These are phyloP conservation scores for Otolemur crassicaudatus DNA, from an alignment of 2,797 vertebrate species.

Conservation along the genomic window DNA sequence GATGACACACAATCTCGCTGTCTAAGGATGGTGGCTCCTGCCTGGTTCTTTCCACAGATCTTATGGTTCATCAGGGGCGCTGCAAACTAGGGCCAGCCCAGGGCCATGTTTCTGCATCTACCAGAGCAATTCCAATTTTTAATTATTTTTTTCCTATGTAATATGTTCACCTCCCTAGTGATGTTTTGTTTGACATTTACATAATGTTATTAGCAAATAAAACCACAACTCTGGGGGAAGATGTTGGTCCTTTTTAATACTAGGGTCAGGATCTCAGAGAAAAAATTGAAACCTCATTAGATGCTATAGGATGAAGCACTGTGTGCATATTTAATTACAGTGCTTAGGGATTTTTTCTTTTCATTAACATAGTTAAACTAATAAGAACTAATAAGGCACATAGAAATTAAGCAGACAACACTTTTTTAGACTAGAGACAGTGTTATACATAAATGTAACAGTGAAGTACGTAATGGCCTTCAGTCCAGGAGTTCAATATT, in stretches of 20 bases:
- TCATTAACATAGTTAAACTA: neutral
- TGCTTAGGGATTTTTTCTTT: neutral
- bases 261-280: neutral
- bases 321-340: neutral
- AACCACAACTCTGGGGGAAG: neutral
- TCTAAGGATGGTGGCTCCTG: neutral
- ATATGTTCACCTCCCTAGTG: neutral
- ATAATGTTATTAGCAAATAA: neutral
- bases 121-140: too few relatives aligned
- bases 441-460: neutral
- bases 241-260: neutral
- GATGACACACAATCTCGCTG: accelerated
- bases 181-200: neutral
- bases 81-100: neutral
- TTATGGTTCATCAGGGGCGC: accelerated
- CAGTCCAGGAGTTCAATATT: neutral
- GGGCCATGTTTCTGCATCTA: accelerated
- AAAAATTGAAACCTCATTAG: neutral
- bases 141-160: neutral
- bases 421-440: neutral
- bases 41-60: neutral
- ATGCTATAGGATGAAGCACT: neutral
- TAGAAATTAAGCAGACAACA: neutral
- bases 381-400: neutral
- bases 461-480: neutral